phyloP scores from a whole-genome alignment of 1,140 invertebrate genomes.

The Philotrypesis tridentata region DNA sequence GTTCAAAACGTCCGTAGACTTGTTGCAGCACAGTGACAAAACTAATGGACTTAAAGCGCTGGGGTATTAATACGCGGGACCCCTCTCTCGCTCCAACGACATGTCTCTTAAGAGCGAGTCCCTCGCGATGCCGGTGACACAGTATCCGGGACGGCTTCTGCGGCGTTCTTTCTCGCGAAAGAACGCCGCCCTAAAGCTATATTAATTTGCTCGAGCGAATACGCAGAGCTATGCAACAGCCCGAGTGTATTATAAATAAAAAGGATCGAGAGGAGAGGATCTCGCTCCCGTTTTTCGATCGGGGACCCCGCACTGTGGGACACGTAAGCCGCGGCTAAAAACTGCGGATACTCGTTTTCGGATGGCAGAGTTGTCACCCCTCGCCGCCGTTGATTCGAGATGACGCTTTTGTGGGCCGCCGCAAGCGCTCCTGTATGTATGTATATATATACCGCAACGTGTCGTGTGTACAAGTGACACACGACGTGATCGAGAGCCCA shows the following conservation, averaged over 20 bases:
- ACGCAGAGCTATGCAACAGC: slow-evolving; percentile 16
- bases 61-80: slow-evolving; percentile 23
- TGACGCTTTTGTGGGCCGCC: background rate
- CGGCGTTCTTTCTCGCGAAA: background rate
- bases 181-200: background rate
- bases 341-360: background rate
- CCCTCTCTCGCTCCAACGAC: too few species aligned
- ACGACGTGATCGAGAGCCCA: background rate
- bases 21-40: slow-evolving; percentile 43
- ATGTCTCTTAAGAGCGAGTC: too few species aligned
- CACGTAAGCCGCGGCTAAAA: background rate
- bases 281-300: background rate
- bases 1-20: background rate
- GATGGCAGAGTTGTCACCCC: background rate
- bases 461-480: slow-evolving; percentile 32
- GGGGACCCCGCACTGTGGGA: background rate
- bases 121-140: background rate
- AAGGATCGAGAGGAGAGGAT: background rate
- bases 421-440: too few species aligned
- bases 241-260: background rate
- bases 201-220: slow-evolving; percentile 39
- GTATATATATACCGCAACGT: background rate
- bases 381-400: background rate
- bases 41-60: slow-evolving; percentile 10
- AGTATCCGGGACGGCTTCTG: slow-evolving; percentile 26